Conservation (phyloP, 2,888 invertebrate species). For the Brachypterus glaber region DNA sequence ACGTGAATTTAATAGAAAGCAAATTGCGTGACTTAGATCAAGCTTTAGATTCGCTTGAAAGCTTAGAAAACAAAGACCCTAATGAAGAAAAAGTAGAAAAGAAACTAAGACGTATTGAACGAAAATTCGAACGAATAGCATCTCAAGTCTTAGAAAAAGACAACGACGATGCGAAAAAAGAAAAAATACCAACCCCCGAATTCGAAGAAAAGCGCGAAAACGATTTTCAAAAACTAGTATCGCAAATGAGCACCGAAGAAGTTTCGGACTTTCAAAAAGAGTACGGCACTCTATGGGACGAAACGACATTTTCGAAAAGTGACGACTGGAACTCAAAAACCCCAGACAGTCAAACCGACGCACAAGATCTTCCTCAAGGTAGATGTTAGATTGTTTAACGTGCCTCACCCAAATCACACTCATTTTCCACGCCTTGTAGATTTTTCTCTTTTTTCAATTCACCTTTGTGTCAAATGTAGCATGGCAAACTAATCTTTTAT, state of each 20-base stretch:
- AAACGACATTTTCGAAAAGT: constrained; percentile 39
- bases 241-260: constrained; percentile 45
- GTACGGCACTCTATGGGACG: constrained; percentile 43
- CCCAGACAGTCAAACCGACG: constrained; percentile 40
- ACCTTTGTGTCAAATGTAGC: constrained; percentile 10
- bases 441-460: constrained; percentile 20
- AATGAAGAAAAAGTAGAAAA: constrained; percentile 26
- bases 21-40: constrained; percentile 38
- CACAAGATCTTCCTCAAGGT: constrained; percentile 42
- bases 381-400: constrained; percentile 32
- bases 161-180: constrained; percentile 27
- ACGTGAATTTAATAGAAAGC: constrained; percentile 35
- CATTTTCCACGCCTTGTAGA: constrained; percentile 27
- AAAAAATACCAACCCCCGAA: constrained; percentile 33
- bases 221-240: constrained; percentile 42
- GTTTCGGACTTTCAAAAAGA: constrained; percentile 43
- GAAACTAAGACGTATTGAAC: constrained; percentile 41
- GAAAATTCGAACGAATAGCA: constrained; percentile 45
- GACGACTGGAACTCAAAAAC: constrained; percentile 41
- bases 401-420: constrained; percentile 23
- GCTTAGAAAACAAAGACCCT: constrained; percentile 25
- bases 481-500: constrained; percentile 14
- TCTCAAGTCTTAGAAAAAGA: constrained; percentile 41
- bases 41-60: constrained; percentile 37
- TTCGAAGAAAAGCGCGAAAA: constrained; percentile 35